Conservation (phyloP, 1,140 invertebrate species). For the Drosophila kurseongensis region DNA sequence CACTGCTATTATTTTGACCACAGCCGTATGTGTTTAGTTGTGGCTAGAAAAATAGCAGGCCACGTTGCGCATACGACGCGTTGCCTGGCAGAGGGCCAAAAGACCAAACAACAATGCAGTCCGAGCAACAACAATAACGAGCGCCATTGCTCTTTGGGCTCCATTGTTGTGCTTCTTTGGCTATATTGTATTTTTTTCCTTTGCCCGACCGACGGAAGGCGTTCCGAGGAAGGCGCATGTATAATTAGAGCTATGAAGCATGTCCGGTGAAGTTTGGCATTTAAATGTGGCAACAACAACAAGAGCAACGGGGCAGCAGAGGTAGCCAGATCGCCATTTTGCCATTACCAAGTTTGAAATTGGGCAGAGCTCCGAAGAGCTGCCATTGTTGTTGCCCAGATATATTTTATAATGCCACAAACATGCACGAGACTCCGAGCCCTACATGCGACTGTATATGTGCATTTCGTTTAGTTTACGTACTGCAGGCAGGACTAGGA, state of each 20-base stretch:
- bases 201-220: conserved; percentile 60
- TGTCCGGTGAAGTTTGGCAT: conserved; percentile 82
- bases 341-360: conserved; percentile 49
- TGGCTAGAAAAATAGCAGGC: conserved; percentile 45
- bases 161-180: conserved; percentile 41
- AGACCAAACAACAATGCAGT: conserved; percentile 34
- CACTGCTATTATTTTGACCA: neutral
- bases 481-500: conserved; percentile 56
- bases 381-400: conserved; percentile 43
- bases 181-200: conserved; percentile 40
- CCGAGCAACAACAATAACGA: conserved; percentile 28
- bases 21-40: conserved; percentile 28
- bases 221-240: conserved; percentile 77
- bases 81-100: conserved; percentile 58
- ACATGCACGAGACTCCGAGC: conserved; percentile 54
- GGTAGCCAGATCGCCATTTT: conserved; percentile 48
- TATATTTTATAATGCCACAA: conserved; percentile 79
- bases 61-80: conserved; percentile 60
- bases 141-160: conserved; percentile 20
- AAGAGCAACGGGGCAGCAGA: conserved; percentile 22
- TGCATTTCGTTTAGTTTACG: conserved; percentile 55
- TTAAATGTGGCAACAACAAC: conserved; percentile 69
- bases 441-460: conserved; percentile 52
- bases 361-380: conserved; percentile 15
- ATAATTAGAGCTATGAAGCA: conserved; percentile 83